Evolutionary conservation across 2,113 vertebrate species (phyloP), one percentile per base, ranked within the genome.

Genomic region (Stomatorhinus ivindoensis): DNA sequence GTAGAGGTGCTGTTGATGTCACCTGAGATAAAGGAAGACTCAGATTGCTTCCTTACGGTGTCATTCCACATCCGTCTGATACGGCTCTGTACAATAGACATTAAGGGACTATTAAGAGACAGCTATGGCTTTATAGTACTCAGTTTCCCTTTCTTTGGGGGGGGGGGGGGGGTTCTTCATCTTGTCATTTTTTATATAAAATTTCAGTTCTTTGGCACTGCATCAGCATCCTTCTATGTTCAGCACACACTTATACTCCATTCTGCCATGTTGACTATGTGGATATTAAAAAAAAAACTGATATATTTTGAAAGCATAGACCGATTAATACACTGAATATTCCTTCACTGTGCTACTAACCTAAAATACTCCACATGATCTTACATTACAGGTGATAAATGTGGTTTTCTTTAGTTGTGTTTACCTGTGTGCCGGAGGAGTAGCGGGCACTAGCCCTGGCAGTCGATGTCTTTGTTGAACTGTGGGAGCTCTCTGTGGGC

Each of bases 11-110:
- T 99, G 97, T 99, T 99, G 97, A 99, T 99, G 97, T 99, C 98
- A 98, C 98, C 98, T 98, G 98, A 99, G 97, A 99, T 99, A 98
- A 99, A 99, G 95, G 98, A 99, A n/a, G 98, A 99, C 96, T 99
- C 98, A 65, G 98, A 98, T 92, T 99, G 98, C 95, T 99, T 99
- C 96, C 98, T 97, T 96, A 99, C 98, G 95, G 98, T 99, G 96
- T 99, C 98, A 95, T 99, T 99, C 98, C 98, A 99, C 98, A 99
- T 99, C 95, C 98, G 99, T 94, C 98, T 97, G 96, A 99, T 99
- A 94, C 98, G 98, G 95, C 98, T 99, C 98, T 99, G 97, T 97
- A 93, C 94, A 92, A 94, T 93, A 92, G 94, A 97, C 87, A 96
- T 90, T 95, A 96, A 96, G 19, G 19, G 39, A 42, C 73, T 42